Base-by-base conservation (phyloP, 2,888 invertebrate species). In the Drosophila borborema region DNA sequence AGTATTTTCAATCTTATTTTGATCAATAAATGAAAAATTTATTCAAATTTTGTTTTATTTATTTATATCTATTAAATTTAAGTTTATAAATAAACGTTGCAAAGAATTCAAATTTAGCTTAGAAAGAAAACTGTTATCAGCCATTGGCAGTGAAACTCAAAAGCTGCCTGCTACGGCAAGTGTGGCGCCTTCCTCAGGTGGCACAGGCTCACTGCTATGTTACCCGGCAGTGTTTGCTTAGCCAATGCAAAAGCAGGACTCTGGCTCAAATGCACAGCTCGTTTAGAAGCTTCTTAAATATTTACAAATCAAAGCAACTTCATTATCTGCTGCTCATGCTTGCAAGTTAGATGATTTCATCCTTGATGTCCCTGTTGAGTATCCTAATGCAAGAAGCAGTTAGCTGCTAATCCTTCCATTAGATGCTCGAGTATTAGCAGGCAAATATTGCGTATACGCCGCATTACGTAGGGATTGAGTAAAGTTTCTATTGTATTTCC, bases 401-500 rank as follows among this genome's bases (percentile, higher is more conserved):
- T 31, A 31, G 9, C 3, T 31, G 18, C 18, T 18, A 18, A 51
- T 18, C 31, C 18, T 31, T 12, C 31, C n/a, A 31, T n/a, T 31
- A n/a, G 5, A 18, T 14, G 7, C 31, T n/a, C n/a, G 5, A 28
- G 4, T 28, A 8, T 12, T 20, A 6, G 16, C 4, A 28, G 14
- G 9, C 3, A 28, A 16, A 28, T 16, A 20, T 12, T 12, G 20
- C 41, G 31, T 20, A 38, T 38, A 38, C 51, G 65, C 45, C 36
- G 18, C 51, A 51, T 51, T 64, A 36, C 36, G 38, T 36, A 63
- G 20, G 63, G 23, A 23, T 61, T 20, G 40, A 16, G 12, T 40
- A 2, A 41, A 36, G 18, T 3, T 12, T 34, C 36, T 53, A 8
- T n/a, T 10, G n/a, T 40, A 31, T 43, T 10, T 9, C 10, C 60